Conservation (phyloP, 2,113 vertebrate species). For the Sapayoa aenigma region DNA sequence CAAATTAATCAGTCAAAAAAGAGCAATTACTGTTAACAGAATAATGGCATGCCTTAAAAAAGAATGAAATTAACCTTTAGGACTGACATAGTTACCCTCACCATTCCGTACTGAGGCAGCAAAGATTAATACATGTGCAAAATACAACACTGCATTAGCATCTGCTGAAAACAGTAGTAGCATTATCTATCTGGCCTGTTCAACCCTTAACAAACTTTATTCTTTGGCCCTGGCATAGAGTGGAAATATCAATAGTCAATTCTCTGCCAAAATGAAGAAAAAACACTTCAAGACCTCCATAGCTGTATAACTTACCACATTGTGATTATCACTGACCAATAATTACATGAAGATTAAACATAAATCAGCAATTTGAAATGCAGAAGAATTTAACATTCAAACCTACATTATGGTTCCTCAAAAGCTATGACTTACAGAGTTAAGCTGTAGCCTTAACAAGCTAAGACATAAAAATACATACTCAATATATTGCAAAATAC, state of each 20-base stretch:
- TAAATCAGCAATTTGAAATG: neutral
- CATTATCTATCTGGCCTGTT: conserved; percentile 47
- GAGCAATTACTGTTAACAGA: conserved; percentile 63
- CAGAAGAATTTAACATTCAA: neutral
- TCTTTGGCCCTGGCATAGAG: neutral
- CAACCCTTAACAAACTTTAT: conserved; percentile 50
- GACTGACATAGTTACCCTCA: conserved; percentile 6
- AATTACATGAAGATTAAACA: neutral
- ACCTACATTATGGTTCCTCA: neutral
- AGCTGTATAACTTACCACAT: neutral
- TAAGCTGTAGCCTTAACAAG: neutral
- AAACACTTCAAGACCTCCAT: neutral
- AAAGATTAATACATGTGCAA: conserved; percentile 60
- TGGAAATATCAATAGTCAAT: conserved; percentile 14
- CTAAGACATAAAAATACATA: neutral
- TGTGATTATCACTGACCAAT: neutral
- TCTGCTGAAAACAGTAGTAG: conserved; percentile 51
- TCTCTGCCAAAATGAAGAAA: neutral
- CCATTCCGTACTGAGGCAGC: conserved; percentile 13
- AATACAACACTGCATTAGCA: conserved; percentile 33
- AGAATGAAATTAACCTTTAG: conserved; percentile 67
- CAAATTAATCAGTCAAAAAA: conserved; percentile 66
- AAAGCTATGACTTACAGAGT: neutral
- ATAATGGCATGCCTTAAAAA: conserved; percentile 59
- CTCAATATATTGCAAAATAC: neutral